These are phyloP conservation scores for Threskiornis aethiopicus DNA, from an alignment of 2,797 vertebrate genomes.

Conservation along the genomic window DNA sequence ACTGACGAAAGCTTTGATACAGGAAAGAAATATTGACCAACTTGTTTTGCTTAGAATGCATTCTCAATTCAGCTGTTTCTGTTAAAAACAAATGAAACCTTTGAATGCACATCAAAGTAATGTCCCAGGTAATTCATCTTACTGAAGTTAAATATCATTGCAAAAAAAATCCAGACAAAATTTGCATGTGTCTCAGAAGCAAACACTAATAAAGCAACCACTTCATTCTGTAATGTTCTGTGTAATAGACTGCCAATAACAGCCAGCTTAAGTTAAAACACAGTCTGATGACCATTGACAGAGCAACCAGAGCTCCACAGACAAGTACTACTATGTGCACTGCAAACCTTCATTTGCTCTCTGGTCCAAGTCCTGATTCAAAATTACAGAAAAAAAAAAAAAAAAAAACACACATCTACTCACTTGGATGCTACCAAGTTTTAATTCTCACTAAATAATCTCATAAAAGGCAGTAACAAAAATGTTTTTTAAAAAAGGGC, in stretches of 20 bases:
- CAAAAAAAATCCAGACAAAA: constrained; percentile 22
- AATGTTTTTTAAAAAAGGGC: not conserved
- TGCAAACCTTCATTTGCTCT: not conserved
- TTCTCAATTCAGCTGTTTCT: constrained; percentile 18
- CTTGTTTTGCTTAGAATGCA: constrained; percentile 6
- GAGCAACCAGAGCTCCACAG: not conserved
- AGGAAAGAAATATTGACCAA: constrained; percentile 21
- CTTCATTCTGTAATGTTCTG: not conserved
- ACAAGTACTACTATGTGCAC: not conserved
- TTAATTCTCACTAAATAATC: not conserved
- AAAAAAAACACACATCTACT: not conserved
- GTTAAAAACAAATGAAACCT: constrained; percentile 39
- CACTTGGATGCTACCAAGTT: not conserved
- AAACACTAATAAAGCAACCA: not conserved
- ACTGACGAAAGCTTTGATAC: constrained; percentile 43
- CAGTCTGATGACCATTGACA: not conserved
- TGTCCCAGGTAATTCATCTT: constrained; percentile 11
- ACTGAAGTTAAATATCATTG: not conserved
- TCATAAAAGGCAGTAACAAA: not conserved
- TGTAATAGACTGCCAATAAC: not conserved
- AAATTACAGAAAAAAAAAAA: not conserved
- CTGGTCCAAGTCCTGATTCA: not conserved
- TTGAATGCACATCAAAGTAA: constrained; percentile 53
- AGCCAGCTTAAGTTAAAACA: not conserved
- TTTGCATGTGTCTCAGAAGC: constrained; percentile 22